A percentile compares a stretch with the other conserved stretches of the same genome.
phyloP scores from a whole-genome alignment of 2,888 invertebrate species.

The Macrophya annulata region DNA sequence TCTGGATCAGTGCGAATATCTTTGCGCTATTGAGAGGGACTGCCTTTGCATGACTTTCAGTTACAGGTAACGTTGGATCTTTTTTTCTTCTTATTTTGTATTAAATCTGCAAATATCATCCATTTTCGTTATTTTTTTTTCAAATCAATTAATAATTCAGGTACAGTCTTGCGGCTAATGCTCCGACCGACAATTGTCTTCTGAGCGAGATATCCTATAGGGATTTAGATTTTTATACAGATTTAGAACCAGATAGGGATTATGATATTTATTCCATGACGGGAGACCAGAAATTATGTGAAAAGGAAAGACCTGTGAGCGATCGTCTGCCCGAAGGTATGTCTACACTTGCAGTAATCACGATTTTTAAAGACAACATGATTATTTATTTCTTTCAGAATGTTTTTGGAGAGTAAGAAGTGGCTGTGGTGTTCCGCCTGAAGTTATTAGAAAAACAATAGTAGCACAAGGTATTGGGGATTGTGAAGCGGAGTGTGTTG shows the following conservation, averaged over 20 bases:
- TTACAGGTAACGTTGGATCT: slow-evolving; percentile 82
- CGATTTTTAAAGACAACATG: slow-evolving; percentile 76
- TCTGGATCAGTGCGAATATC: slow-evolving; percentile 88
- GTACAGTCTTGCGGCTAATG: slow-evolving; percentile 80
- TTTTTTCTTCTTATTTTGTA: neutral
- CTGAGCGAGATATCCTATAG: slow-evolving; percentile 87
- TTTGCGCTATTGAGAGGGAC: slow-evolving; percentile 87
- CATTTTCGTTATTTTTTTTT: too few relatives aligned
- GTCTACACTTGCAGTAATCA: slow-evolving; percentile 52
- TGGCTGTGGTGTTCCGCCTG: slow-evolving; percentile 85
- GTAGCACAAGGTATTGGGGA: slow-evolving; percentile 87
- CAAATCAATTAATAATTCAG: slow-evolving; percentile 66
- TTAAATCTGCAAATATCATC: too few relatives aligned
- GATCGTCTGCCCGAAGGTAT: slow-evolving; percentile 68
- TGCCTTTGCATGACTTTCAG: slow-evolving; percentile 90
- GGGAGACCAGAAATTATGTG: slow-evolving; percentile 82
- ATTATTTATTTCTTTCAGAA: slow-evolving; percentile 80
- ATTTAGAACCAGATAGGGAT: slow-evolving; percentile 87
- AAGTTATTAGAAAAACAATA: slow-evolving; percentile 85
- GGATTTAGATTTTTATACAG: slow-evolving; percentile 87
- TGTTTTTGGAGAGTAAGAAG: slow-evolving; percentile 92
- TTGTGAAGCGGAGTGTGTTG: slow-evolving; percentile 90
- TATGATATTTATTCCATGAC: slow-evolving; percentile 91
- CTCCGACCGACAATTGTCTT: slow-evolving; percentile 88
- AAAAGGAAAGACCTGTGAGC: slow-evolving; percentile 62